These are phyloP conservation scores for Drepana arcuata DNA, from an alignment of 1,140 invertebrate species.

Conservation along the genomic window DNA sequence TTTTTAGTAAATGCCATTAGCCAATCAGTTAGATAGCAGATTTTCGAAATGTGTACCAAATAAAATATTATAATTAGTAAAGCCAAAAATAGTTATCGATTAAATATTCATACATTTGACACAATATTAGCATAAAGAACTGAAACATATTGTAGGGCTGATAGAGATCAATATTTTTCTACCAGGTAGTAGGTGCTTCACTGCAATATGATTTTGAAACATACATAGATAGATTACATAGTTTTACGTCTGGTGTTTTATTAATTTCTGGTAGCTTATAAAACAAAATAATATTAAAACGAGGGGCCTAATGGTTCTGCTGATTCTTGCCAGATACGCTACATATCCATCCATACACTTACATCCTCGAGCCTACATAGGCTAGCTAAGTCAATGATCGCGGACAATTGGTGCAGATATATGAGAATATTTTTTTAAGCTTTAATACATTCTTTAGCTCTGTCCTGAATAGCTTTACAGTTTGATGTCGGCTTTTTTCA, in stretches of 20 bases:
- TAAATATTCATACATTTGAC: constrained; percentile 33
- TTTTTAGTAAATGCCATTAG: constrained; percentile 68
- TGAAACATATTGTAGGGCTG: constrained; percentile 60
- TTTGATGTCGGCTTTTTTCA: constrained; percentile 67
- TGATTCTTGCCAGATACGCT: constrained; percentile 62
- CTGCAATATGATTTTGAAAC: constrained; percentile 48
- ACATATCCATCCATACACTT: constrained; percentile 64
- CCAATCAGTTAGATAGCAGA: constrained; percentile 58
- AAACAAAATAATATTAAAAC: constrained; percentile 31
- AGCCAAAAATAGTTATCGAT: constrained; percentile 47
- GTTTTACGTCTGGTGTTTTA: constrained; percentile 51
- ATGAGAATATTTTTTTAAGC: constrained; percentile 59
- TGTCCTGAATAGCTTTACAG: constrained; percentile 63
- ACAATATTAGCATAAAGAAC: constrained; percentile 19
- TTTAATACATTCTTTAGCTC: constrained; percentile 61
- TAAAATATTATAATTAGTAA: no score
- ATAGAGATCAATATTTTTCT: constrained; percentile 66
- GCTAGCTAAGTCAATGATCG: constrained; percentile 39
- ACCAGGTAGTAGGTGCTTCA: constrained; percentile 63
- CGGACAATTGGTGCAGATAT: constrained; percentile 40
- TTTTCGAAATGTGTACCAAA: constrained; percentile 61
- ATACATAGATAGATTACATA: constrained; percentile 54
- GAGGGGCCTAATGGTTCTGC: constrained; percentile 34
- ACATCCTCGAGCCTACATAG: constrained; percentile 40
- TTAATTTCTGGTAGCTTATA: constrained; percentile 53